phyloP scores from a whole-genome alignment of 2,797 vertebrate genomes.

The Molossus alvarezi region DNA sequence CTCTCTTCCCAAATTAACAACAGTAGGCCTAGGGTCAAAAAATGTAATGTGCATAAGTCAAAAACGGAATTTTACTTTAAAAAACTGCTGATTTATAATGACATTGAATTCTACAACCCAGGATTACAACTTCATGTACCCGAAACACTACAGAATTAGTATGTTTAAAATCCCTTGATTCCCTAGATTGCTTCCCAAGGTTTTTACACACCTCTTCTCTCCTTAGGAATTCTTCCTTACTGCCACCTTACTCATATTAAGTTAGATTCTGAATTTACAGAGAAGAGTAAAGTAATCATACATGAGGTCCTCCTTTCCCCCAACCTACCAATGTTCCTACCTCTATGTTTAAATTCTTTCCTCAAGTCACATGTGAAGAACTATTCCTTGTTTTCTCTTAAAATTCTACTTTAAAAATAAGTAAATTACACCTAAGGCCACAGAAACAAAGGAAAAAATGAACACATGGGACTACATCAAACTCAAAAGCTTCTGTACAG shows the following conservation, averaged over 20 bases:
- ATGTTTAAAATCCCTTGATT: background rate
- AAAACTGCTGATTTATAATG: constrained; percentile 36
- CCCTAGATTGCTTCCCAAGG: background rate
- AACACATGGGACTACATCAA: no score
- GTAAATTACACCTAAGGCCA: background rate
- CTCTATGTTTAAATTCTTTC: constrained; percentile 44
- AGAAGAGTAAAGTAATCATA: constrained; percentile 32
- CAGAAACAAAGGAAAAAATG: no score
- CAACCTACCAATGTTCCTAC: background rate
- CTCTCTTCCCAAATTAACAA: constrained; percentile 35
- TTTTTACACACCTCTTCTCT: constrained; percentile 5
- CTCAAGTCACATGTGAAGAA: constrained; percentile 33
- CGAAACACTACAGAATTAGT: constrained; percentile 37
- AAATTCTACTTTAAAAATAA: constrained; percentile 31
- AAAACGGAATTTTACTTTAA: constrained; percentile 58
- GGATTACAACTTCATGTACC: constrained; percentile 31
- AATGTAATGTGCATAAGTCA: constrained; percentile 21
- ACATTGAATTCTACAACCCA: constrained; percentile 41
- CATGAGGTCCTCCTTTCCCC: background rate
- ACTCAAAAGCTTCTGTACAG: no score
- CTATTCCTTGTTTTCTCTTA: constrained; percentile 49
- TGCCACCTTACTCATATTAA: constrained; percentile 22
- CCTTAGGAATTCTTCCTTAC: constrained; percentile 40
- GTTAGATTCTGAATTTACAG: constrained; percentile 57
- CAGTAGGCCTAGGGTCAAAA: background rate